These are phyloP conservation scores for Sitophilus oryzae DNA, from an alignment of 1,140 invertebrate species.

Conservation along the genomic window DNA sequence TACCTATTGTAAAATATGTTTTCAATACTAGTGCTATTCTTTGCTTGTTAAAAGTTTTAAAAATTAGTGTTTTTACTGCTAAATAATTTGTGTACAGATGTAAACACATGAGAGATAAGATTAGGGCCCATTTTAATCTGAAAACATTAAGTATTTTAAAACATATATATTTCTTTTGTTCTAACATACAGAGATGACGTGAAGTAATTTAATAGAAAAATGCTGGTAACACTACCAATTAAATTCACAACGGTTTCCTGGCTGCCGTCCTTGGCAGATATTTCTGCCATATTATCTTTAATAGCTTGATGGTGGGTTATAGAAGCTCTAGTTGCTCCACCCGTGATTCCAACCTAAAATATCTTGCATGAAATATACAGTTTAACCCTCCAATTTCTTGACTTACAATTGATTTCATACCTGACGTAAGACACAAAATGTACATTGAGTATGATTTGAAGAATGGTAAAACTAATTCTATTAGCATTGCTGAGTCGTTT, in stretches of 20 bases:
- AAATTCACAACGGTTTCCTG: constrained; percentile 95
- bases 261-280: constrained; percentile 92
- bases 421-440: constrained; percentile 64
- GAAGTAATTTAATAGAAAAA: constrained; percentile 69
- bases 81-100: constrained; percentile 84
- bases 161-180: constrained; percentile 17
- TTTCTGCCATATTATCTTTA: constrained; percentile 85
- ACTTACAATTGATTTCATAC: constrained; percentile 64
- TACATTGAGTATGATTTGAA: constrained; percentile 53
- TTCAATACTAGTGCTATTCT: constrained; percentile 63
- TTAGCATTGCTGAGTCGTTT: constrained; percentile 82
- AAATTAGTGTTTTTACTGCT: constrained; percentile 67
- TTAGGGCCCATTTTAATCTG: constrained; percentile 63
- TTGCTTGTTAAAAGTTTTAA: constrained; percentile 75
- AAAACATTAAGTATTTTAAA: too few species aligned
- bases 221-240: constrained; percentile 69
- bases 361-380: neutral
- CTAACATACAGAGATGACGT: constrained; percentile 47
- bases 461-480: constrained; percentile 70
- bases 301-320: constrained; percentile 89
- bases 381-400: neutral
- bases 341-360: constrained; percentile 69
- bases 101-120: constrained; percentile 65
- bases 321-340: constrained; percentile 83
- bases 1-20: constrained; percentile 51